Conservation (phyloP, 2,113 vertebrate genomes). For the Hyperopisus bebe region DNA sequence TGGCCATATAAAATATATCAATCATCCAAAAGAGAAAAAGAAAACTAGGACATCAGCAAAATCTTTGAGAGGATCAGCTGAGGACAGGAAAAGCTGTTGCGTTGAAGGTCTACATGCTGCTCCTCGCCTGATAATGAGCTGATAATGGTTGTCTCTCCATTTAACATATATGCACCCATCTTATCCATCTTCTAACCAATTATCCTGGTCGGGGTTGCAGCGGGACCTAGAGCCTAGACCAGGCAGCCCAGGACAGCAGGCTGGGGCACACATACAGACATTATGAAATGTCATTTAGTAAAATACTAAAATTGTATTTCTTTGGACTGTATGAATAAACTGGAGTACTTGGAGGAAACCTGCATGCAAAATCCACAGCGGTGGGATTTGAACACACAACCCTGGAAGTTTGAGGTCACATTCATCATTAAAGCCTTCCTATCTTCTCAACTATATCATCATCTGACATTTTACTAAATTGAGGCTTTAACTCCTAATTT, state of each 20-base stretch:
- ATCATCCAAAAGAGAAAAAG: neutral
- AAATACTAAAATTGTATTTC: neutral
- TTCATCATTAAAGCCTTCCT: neutral
- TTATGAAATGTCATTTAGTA: neutral
- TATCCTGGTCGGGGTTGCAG: neutral
- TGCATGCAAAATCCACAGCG: neutral
- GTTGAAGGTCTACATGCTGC: neutral
- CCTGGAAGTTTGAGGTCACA: neutral
- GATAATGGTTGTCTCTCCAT: neutral
- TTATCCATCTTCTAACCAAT: neutral
- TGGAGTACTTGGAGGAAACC: neutral
- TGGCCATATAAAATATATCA: neutral
- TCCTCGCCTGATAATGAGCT: neutral
- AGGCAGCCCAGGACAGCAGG: neutral
- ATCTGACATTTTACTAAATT: neutral
- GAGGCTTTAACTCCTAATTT: neutral
- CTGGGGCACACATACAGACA: neutral
- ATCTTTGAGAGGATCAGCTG: neutral
- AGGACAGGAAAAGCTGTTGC: neutral
- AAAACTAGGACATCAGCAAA: neutral
- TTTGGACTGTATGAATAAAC: neutral
- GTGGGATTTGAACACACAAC: neutral
- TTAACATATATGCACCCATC: neutral
- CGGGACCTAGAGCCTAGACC: neutral
- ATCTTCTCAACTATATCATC: neutral